Conservation (phyloP, 2,797 vertebrate genomes). For the Gorsachius magnificus region DNA sequence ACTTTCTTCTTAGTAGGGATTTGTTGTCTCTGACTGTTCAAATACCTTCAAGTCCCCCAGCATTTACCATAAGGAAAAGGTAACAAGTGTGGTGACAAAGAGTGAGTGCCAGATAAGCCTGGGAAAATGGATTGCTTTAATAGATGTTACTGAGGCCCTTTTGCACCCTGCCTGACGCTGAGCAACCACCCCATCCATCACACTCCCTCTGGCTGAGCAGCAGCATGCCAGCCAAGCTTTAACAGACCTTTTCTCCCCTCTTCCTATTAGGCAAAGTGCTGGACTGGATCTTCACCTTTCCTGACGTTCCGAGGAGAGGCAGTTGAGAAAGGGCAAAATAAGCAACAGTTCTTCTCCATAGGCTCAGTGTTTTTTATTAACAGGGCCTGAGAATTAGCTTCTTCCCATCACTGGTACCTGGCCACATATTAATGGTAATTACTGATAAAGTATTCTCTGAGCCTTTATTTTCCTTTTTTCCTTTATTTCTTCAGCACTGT, state of each 20-base stretch:
- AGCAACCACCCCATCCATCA: constrained; percentile 57
- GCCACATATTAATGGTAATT: background rate
- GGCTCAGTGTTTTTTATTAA: background rate
- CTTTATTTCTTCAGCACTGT: background rate
- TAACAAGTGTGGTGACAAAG: constrained; percentile 63
- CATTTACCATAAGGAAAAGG: constrained; percentile 40
- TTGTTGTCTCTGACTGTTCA: constrained; percentile 56
- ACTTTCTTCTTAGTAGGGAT: constrained; percentile 49
- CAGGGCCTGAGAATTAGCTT: background rate
- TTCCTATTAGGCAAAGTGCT: background rate
- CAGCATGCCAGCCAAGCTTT: background rate
- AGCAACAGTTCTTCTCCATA: background rate
- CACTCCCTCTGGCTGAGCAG: background rate
- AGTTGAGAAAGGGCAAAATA: background rate
- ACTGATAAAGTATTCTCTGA: background rate
- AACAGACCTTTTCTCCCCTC: background rate
- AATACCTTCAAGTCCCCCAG: constrained; percentile 38
- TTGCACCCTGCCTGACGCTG: constrained; percentile 3
- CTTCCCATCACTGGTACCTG: background rate
- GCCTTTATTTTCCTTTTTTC: background rate
- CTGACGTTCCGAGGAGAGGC: background rate
- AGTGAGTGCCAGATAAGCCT: constrained; percentile 46
- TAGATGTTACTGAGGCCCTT: constrained; percentile 33
- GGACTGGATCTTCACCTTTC: background rate
- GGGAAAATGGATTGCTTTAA: constrained; percentile 61